Evolutionary conservation across 2,113 vertebrate genomes (phyloP).

Genomic region (Leiothrix lutea): DNA sequence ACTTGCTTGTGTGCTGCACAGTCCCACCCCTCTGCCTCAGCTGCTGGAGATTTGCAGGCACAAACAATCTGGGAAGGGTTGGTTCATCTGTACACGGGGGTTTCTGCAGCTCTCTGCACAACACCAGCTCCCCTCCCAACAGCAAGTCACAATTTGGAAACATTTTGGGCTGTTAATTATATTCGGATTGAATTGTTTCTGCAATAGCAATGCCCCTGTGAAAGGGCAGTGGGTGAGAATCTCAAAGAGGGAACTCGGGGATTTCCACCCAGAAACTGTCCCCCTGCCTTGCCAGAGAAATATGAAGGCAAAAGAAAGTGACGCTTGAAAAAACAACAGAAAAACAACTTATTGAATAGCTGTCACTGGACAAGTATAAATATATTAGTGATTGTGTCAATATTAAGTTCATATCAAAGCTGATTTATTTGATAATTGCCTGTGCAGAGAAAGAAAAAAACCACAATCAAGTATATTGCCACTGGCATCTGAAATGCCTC

Average conservation of each 20-base stretch:
- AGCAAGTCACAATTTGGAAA: neutral
- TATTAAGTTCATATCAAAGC: conserved; percentile 5
- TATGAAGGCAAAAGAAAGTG: neutral
- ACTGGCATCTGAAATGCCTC: neutral
- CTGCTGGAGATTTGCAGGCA: conserved; percentile 17
- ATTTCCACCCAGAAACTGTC: neutral
- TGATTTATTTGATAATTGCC: conserved; percentile 40
- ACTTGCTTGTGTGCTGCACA: neutral
- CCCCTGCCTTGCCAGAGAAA: neutral
- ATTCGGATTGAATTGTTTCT: neutral
- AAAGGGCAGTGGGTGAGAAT: neutral
- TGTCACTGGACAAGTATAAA: neutral
- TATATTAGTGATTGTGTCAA: neutral
- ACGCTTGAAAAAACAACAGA: neutral
- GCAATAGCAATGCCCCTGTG: neutral
- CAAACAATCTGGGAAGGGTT: neutral
- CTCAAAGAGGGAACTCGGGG: neutral
- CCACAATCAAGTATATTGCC: neutral
- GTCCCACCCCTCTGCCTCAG: neutral
- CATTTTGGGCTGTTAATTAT: neutral
- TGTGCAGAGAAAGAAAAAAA: neutral
- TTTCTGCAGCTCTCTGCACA: neutral
- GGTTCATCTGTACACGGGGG: accelerated
- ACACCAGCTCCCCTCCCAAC: neutral
- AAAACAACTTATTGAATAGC: neutral